Evolutionary conservation across 2,797 vertebrate species (phyloP), one percentile per base, ranked within the genome.

Genomic region (Pteronotus mesoamericanus): DNA sequence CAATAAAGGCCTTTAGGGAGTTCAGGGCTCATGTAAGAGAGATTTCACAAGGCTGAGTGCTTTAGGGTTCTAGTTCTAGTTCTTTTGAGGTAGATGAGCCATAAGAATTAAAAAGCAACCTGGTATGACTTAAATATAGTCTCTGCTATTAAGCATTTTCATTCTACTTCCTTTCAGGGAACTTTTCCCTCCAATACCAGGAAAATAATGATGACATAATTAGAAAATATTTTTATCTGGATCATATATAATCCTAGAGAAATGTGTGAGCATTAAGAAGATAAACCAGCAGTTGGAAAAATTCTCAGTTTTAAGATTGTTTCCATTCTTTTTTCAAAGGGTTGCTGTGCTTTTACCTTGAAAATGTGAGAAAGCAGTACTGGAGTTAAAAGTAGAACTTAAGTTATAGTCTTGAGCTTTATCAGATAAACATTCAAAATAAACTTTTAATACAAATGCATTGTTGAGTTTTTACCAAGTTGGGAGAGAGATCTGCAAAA

Each of bases 371-470:
- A 94, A 93, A 89, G 22, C 61, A 90, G 66, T 80, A 89, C 26
- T 89, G 26, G 91, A 95, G 61, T 93, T 92, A 97, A 95, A 94
- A 94, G 51, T 95, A 90, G 61, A 94, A 86, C 71, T 93, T 91
- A 92, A 94, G 37, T 22, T 71, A 32, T 18, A 86, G 21, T 92
- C 94, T 96, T 96, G 93, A 94, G n/a, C 26, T 89, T 87, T 94
- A 78, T 91, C 75, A 94, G 61, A 78, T 87, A 86, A 96, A 14
- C 75, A 74, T 80, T 64, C 72, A 93, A 88, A 96, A 91, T 94
- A 75, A 90, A 88, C 69, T 93, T n/a, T 95, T 93, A 89, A 74
- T 44, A 91, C 48, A 86, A 82, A 94, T 91, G 53, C 21, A 86
- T 91, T 79, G 91, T 74, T 96, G 69, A 93, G 77, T 84, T 34